Conservation (phyloP, 1,140 invertebrate genomes). For the Bombyx mori region DNA sequence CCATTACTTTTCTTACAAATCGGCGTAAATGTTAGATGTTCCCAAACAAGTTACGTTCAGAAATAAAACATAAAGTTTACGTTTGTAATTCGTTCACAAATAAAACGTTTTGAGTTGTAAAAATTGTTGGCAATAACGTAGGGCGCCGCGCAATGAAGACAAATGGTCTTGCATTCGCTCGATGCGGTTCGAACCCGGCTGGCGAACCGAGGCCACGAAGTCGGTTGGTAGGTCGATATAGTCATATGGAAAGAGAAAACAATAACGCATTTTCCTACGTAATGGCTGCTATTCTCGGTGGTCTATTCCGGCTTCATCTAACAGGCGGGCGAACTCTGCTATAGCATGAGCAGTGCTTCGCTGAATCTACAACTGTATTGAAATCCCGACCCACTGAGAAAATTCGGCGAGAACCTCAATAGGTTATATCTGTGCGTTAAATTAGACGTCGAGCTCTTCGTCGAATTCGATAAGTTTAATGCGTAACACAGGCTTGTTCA, state of each 20-base stretch:
- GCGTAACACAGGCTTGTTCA: not conserved
- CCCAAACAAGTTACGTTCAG: too few relatives aligned
- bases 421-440: not conserved
- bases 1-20: too few relatives aligned
- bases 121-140: slow-evolving; percentile 8
- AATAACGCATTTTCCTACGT: not conserved
- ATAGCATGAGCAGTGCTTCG: not conserved
- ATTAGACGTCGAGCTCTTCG: not conserved
- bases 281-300: not conserved
- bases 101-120: not conserved
- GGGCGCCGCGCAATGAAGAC: slow-evolving; percentile 22
- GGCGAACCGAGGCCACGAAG: not conserved
- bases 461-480: not conserved
- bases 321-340: not conserved
- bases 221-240: not conserved
- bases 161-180: slow-evolving; percentile 14
- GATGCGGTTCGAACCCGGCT: slow-evolving; percentile 7
- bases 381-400: not conserved
- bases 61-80: too few relatives aligned
- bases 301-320: not conserved
- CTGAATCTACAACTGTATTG: not conserved
- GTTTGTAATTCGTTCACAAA: too few relatives aligned
- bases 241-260: not conserved
- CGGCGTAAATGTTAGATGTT: too few relatives aligned
- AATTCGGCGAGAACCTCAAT: not conserved